phyloP scores from a whole-genome alignment of 2,797 vertebrate genomes.

The Clarias laeviceps region DNA sequence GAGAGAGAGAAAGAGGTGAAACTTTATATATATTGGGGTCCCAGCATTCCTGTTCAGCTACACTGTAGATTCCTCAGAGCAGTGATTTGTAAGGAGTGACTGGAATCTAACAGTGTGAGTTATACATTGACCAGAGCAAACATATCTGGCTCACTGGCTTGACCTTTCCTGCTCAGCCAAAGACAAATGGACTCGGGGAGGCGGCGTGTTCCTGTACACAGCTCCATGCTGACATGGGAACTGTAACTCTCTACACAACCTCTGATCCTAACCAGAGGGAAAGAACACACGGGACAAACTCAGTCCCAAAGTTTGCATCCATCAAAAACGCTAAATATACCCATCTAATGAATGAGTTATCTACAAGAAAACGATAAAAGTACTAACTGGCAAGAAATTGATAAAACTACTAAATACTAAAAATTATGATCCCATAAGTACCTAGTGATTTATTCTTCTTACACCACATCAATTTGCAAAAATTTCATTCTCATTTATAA shows the following conservation, averaged over 20 bases:
- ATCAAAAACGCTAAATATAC: not conserved
- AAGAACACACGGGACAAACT: not conserved
- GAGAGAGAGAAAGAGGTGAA: not conserved
- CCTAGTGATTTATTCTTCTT: not conserved
- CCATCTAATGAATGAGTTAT: not conserved
- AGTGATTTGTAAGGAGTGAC: slow-evolving; percentile 45
- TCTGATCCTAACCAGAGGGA: not conserved
- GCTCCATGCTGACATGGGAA: not conserved
- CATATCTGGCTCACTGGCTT: slow-evolving; percentile 58
- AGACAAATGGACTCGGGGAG: slow-evolving; percentile 54
- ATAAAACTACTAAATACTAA: no score
- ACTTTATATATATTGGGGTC: not conserved
- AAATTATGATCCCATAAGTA: no score
- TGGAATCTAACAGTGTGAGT: slow-evolving; percentile 48
- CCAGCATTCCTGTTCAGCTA: not conserved
- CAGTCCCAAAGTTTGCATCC: not conserved
- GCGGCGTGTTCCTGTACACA: slow-evolving; percentile 25
- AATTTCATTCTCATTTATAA: not conserved
- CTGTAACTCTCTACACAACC: not conserved
- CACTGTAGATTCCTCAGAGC: not conserved
- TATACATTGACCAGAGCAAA: slow-evolving; percentile 73
- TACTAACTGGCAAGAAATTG: no score
- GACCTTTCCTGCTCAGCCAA: slow-evolving; percentile 60
- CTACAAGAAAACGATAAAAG: not conserved
- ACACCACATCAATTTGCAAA: not conserved